phyloP scores from a whole-genome alignment of 2,888 invertebrate genomes.

The Oscheius sp. region DNA sequence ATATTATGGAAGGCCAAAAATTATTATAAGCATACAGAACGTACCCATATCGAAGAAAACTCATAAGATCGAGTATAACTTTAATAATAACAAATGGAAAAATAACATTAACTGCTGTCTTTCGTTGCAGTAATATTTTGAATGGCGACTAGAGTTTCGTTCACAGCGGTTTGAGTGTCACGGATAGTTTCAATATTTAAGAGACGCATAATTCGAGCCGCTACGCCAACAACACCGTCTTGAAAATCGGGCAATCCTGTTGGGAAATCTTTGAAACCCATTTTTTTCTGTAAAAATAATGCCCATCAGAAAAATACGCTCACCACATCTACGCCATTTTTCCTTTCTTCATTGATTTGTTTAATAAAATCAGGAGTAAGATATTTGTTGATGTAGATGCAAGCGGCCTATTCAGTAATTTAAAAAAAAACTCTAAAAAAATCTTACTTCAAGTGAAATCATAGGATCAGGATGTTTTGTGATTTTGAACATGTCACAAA shows the following conservation, averaged over 20 bases:
- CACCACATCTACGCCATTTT: slow-evolving; percentile 20
- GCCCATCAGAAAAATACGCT: slow-evolving; percentile 12
- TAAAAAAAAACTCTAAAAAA: neutral
- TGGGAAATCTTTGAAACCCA: slow-evolving; percentile 57
- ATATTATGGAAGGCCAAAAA: neutral
- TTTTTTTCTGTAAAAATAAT: slow-evolving; percentile 36
- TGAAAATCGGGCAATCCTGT: slow-evolving; percentile 50
- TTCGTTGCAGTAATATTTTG: slow-evolving; percentile 87
- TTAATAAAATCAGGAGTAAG: slow-evolving; percentile 43
- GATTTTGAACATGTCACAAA: slow-evolving; percentile 52
- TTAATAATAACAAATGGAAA: slow-evolving; percentile 24
- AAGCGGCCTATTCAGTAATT: slow-evolving; percentile 42
- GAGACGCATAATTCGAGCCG: slow-evolving; percentile 84
- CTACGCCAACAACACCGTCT: slow-evolving; percentile 70
- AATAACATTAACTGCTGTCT: slow-evolving; percentile 55
- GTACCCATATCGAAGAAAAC: neutral
- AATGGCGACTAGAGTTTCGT: slow-evolving; percentile 90
- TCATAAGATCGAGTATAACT: neutral
- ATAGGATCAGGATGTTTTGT: slow-evolving; percentile 47
- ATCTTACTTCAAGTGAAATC: slow-evolving; percentile 30
- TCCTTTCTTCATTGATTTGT: slow-evolving; percentile 37
- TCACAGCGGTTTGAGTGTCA: slow-evolving; percentile 86
- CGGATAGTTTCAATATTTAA: slow-evolving; percentile 87
- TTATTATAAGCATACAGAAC: neutral
- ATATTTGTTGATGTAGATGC: slow-evolving; percentile 52